Percentiles rank a stretch among this genome's conserved stretches.
These are phyloP conservation scores for Aphidius ervi DNA, from an alignment of 1,140 invertebrate species.

Conservation along the genomic window DNA sequence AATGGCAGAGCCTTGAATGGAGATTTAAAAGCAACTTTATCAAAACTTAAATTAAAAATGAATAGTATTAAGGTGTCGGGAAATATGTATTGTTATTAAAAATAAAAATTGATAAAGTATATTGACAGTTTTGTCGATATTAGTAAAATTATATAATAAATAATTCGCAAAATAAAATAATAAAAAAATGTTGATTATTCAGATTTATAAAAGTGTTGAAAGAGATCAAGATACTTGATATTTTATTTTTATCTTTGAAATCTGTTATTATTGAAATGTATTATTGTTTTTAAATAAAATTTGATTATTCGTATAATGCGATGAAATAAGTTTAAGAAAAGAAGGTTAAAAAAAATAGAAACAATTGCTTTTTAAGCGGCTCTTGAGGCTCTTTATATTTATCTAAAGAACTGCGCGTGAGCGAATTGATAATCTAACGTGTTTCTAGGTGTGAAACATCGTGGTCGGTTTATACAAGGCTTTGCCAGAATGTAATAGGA, in stretches of 20 bases:
- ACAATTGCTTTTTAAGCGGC: slow-evolving; percentile 20
- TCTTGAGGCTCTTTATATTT: slow-evolving; percentile 20
- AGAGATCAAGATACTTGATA: no score
- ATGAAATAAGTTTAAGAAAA: background rate
- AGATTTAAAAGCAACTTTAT: no score
- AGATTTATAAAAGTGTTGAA: no score
- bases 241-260: no score
- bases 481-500: background rate
- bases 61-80: slow-evolving; percentile 29
- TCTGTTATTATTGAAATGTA: no score
- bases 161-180: no score
- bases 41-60: background rate
- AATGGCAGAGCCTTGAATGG: no score
- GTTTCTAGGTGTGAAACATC: slow-evolving; percentile 23
- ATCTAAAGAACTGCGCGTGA: slow-evolving; percentile 22
- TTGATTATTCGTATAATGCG: background rate
- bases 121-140: slow-evolving; percentile 5
- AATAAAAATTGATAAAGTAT: background rate
- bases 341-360: background rate
- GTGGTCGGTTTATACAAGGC: slow-evolving; percentile 17
- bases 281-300: no score
- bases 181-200: no score
- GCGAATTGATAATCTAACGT: slow-evolving; percentile 23
- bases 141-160: no score
- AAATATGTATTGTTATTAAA: slow-evolving; percentile 15